A percentile compares a stretch with the other conserved stretches of the same genome.
Conservation (phyloP, 30 jellyfish, hydroid and myxozoan species). For the Aurelia sp. region DNA sequence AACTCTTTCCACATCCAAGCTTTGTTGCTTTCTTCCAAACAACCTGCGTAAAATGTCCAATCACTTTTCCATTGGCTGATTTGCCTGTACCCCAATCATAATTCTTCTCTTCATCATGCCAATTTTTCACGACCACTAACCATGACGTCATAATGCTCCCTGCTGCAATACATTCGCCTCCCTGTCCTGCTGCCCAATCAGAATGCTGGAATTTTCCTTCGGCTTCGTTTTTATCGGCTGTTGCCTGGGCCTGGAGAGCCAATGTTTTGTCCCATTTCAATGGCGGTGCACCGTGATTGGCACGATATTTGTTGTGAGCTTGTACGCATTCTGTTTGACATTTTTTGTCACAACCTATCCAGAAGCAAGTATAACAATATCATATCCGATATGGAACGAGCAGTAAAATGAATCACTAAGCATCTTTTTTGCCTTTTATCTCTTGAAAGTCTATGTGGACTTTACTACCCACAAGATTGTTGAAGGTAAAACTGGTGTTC, state of each 20-base stretch:
- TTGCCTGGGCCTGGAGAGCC: constrained; percentile 77
- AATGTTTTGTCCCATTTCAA: constrained; percentile 74
- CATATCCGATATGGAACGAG: too few species aligned
- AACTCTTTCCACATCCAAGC: constrained; percentile 42
- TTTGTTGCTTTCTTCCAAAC: constrained; percentile 79
- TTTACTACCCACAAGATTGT: too few species aligned
- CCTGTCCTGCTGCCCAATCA: constrained; percentile 79
- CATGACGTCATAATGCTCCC: constrained; percentile 21
- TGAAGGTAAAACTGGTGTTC: too few species aligned
- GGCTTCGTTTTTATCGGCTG: constrained; percentile 65
- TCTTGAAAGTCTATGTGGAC: too few species aligned
- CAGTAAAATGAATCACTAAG: too few species aligned
- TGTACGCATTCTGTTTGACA: constrained; percentile 79
- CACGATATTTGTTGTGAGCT: constrained; percentile 75
- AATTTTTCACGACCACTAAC: constrained; percentile 63
- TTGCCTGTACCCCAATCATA: constrained; percentile 76
- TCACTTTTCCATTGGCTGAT: constrained; percentile 51
- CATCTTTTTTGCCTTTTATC: too few species aligned
- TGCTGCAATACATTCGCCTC: constrained; percentile 75
- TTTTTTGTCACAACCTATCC: constrained; percentile 64
- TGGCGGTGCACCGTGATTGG: constrained; percentile 74
- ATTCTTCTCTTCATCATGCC: constrained; percentile 77
- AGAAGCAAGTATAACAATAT: background rate
- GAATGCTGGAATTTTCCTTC: constrained; percentile 61
- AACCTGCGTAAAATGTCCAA: constrained; percentile 74